phyloP scores from a whole-genome alignment of 2,113 vertebrate species.

The Ammodramus savannarum region DNA sequence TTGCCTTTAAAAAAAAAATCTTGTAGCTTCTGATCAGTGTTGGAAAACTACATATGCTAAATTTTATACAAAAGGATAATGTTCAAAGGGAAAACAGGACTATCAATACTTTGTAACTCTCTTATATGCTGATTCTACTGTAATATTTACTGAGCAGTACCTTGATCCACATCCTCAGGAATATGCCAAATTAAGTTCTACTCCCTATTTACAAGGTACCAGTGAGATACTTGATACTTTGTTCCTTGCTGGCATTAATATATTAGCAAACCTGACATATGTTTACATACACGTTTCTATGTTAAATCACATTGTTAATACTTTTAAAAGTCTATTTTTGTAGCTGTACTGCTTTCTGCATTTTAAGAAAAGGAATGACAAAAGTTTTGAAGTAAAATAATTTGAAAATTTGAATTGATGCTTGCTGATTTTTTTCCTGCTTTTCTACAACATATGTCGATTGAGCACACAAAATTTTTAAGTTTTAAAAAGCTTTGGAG shows the following conservation, averaged over 20 bases:
- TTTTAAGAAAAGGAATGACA: background rate
- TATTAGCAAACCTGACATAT: background rate
- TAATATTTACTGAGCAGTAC: background rate
- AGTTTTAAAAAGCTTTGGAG: background rate
- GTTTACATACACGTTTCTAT: background rate
- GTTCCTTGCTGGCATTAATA: background rate
- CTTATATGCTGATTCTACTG: background rate
- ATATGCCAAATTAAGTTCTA: background rate
- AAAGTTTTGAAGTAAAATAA: background rate
- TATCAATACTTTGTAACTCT: background rate
- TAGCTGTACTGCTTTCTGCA: background rate
- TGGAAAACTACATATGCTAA: background rate
- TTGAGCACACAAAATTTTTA: background rate
- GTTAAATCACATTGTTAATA: background rate
- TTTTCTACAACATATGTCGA: background rate
- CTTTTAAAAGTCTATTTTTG: background rate
- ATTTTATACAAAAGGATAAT: background rate
- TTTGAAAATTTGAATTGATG: background rate
- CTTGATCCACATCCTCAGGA: background rate
- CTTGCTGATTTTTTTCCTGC: background rate
- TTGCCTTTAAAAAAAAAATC: background rate
- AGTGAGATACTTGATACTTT: background rate
- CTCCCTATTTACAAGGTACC: background rate
- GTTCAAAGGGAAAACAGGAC: background rate
- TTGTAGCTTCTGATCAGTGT: background rate